Conservation (phyloP, 2,113 vertebrate genomes). For the Astur gentilis region DNA sequence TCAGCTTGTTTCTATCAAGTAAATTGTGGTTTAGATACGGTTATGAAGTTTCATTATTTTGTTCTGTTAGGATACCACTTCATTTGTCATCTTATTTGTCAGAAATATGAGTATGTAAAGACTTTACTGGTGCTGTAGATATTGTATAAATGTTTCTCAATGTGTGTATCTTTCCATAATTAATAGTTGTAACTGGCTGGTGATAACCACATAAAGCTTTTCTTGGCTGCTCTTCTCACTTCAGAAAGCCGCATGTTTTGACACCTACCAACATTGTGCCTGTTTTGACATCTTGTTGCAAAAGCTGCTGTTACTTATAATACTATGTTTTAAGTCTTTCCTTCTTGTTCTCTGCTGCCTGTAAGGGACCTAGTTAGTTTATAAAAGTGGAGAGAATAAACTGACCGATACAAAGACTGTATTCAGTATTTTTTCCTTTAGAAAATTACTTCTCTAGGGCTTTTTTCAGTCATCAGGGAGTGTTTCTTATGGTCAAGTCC, state of each 20-base stretch:
- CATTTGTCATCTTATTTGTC: neutral
- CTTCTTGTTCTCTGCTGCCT: neutral
- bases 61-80: neutral
- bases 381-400: neutral
- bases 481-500: accelerated
- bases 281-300: neutral
- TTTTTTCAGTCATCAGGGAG: accelerated
- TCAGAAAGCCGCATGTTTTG: neutral
- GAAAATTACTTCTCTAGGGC: neutral
- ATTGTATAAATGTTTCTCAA: neutral
- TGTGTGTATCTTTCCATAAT: neutral
- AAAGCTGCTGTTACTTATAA: neutral
- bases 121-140: neutral
- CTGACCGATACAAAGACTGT: accelerated
- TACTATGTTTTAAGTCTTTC: neutral
- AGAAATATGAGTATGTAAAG: neutral
- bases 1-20: neutral
- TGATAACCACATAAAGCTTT: neutral
- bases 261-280: neutral
- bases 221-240: neutral
- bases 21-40: neutral
- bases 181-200: neutral
- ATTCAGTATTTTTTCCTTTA: neutral
- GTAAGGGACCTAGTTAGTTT: neutral
- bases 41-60: neutral